phyloP scores from a whole-genome alignment of 2,113 vertebrate species.

The Gila orcuttii region DNA sequence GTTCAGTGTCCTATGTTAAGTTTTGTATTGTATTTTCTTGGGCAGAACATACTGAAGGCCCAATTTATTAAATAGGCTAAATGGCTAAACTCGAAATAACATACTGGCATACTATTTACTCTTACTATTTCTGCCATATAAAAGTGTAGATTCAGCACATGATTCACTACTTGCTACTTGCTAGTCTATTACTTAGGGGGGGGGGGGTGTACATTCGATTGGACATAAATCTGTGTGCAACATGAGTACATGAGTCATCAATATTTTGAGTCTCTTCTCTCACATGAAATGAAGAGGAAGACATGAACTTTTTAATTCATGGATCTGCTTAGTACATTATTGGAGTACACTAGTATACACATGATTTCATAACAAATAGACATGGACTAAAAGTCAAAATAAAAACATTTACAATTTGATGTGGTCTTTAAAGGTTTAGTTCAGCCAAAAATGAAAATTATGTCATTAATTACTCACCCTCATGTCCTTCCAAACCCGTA shows the following conservation, averaged over 20 bases:
- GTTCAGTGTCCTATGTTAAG: background rate
- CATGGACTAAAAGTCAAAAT: background rate
- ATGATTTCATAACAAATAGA: background rate
- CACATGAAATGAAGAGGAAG: background rate
- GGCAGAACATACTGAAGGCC: background rate
- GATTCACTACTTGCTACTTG: background rate
- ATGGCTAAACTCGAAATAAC: background rate
- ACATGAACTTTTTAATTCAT: background rate
- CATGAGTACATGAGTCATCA: background rate
- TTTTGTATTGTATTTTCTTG: background rate
- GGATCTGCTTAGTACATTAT: background rate
- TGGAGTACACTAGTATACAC: background rate
- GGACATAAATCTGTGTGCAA: background rate
- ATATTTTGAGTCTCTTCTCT: background rate
- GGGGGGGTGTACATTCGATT: background rate
- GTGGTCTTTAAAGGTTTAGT: too few species aligned
- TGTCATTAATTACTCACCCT: too few species aligned
- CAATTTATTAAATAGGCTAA: background rate
- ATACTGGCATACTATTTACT: background rate
- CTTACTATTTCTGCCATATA: background rate
- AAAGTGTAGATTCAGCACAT: background rate
- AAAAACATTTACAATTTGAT: too few species aligned
- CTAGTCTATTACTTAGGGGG: background rate
- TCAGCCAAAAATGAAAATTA: too few species aligned
- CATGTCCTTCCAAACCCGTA: too few species aligned